Base-by-base conservation (phyloP, 2,888 invertebrate genomes). In the Trichopoda pennipes region DNA sequence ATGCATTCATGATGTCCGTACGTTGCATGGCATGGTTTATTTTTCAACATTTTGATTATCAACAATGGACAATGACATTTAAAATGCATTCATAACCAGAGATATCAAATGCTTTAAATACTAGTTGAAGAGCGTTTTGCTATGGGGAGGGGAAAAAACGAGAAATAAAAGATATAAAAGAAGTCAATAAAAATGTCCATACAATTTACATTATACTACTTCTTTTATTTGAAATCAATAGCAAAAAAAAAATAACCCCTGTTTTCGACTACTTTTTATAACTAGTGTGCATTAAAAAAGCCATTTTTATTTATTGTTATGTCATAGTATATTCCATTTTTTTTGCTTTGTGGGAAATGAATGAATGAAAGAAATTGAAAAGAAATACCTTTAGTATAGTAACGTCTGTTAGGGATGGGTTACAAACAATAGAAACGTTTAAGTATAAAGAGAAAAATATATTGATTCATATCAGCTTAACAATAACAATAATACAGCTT, bases 11-110 rank as follows among this genome's bases (percentile, higher is more conserved):
- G 74, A 76, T 70, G 73, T 55, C 66, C 28, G 60, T 10, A 32
- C 74, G 38, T 70, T 66, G 64, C 60, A 56, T 55, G 63, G 51
- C 35, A 68, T 61, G 51, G 47, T 75, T 68, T 53, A 55, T 72
- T 76, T 64, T 66, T 16, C 66, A 74, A 74, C 74, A 69, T 76
- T 82, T 79, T 76, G 75, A 79, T 82, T 79, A 76, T 76, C 82
- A 68, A 72, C 82, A 82, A 82, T 82, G 82, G 82, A 72, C 82
- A 79, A 76, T 79, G 82, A 76, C 82, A 79, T 72, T 79, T 82
- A 66, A 72, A 82, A 82, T 82, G 69, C 68, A 73, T 69, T 73
- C 74, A 74, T 58, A 73, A 66, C 56, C 74, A 79, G 66, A 66
- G 58, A 79, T 68, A 68, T 76, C 79, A 82, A 70, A 76, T 70